Evolutionary conservation across 2,888 invertebrate species (phyloP), one percentile per base, ranked within the genome.

Genomic region (Chesias legatella): DNA sequence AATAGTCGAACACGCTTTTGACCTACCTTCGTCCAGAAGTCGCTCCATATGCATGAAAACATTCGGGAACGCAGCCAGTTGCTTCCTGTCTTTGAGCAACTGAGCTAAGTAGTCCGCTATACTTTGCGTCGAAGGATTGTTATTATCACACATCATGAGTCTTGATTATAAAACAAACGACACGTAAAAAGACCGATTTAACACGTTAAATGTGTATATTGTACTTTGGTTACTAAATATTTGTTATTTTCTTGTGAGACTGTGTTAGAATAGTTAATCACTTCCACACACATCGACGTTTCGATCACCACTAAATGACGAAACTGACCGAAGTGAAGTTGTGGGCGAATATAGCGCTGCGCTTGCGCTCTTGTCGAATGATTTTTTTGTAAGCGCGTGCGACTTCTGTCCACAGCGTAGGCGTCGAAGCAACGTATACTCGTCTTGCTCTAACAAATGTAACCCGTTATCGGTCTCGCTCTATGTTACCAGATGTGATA

Each of bases 61-160:
- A 92, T 98, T 98, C 68, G 99, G 99, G 91, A 99, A 98, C 81
- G 98, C 98, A 78, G 98, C 97, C 86, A 99, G 93, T 92, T 99
- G 98, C 92, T 99, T 99, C 92, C 98, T 97, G 93, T 99, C 99
- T 93, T 99, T 99, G 85, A 99, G 93, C 91, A 99, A 93, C 91
- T 99, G 99, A 85, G 99, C 98, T 92, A 99, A 93, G 92, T 99
- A 99, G 91, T 99, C 99, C 90, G 99, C 98, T 91, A 97, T 96
- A 91, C 96, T 97, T 89, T 97, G 96, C 90, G 96, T 96, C 84
- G 94, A 95, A 73, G 93, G 91, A 84, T 75, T 86, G 79, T 75
- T 88, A 80, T 79, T 84, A 79, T 89, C 89, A 84, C 88, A 88
- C 89, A 89, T 89, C 79, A 79, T 88, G 80, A 77, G 70, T 79